phyloP scores from a whole-genome alignment of 2,797 vertebrate species.

The Lutjanus campechanus region DNA sequence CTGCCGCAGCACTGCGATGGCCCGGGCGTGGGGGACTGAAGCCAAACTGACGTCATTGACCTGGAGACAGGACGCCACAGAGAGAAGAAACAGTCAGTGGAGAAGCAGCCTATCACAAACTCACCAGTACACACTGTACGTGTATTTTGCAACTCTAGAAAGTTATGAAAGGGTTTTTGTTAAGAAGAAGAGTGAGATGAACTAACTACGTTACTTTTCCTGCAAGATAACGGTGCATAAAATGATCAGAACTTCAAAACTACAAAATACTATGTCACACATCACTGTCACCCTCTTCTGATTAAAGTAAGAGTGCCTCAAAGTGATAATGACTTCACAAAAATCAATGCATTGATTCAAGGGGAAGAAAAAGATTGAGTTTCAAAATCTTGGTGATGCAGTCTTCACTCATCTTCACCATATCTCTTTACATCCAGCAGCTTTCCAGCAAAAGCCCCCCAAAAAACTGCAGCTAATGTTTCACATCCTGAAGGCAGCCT shows the following conservation, averaged over 20 bases:
- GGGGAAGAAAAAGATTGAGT: conserved; percentile 48
- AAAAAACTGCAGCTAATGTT: conserved; percentile 58
- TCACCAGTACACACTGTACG: neutral
- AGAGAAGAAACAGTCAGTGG: conserved; percentile 30
- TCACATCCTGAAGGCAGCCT: conserved; percentile 45
- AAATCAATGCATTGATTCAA: conserved; percentile 50
- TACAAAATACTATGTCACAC: neutral
- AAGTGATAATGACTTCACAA: conserved; percentile 13
- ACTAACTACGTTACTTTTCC: neutral
- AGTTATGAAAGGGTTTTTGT: neutral
- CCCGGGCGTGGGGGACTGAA: conserved; percentile 89
- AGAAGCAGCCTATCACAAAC: conserved; percentile 3
- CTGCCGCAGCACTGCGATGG: conserved; percentile 87
- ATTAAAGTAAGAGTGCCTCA: neutral
- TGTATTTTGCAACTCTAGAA: neutral
- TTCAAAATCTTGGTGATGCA: conserved; percentile 60
- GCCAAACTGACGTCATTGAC: conserved; percentile 93
- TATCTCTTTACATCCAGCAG: conserved; percentile 50
- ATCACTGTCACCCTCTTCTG: neutral
- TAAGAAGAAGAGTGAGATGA: neutral
- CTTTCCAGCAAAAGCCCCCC: conserved; percentile 32
- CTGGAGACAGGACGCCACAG: conserved; percentile 71
- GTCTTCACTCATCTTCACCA: conserved; percentile 29
- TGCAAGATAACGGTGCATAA: neutral
- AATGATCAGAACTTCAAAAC: neutral